Percentiles rank a stretch among this genome's conserved stretches.
Evolutionary conservation across 2,113 vertebrate genomes (phyloP).

Genomic region (Brachirus orientalis): DNA sequence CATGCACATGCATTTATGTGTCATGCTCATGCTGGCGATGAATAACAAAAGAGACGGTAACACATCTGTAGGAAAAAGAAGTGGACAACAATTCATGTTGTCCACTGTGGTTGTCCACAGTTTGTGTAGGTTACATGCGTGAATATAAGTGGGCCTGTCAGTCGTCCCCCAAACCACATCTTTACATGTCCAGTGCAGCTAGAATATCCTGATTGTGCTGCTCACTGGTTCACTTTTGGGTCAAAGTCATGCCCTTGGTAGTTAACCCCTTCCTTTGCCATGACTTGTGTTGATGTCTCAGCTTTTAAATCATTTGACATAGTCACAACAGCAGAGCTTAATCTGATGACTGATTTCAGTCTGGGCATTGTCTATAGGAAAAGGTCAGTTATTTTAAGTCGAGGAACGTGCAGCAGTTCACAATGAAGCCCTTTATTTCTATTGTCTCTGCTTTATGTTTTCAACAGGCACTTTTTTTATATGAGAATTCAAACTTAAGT

Average conservation of each 20-base stretch:
- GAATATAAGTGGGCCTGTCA: not conserved
- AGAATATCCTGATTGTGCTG: conserved; percentile 18
- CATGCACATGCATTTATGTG: conserved; percentile 23
- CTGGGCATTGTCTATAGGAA: conserved; percentile 46
- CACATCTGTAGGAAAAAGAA: conserved; percentile 12
- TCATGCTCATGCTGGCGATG: conserved; percentile 18
- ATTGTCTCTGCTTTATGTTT: conserved; percentile 29
- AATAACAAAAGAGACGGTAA: conserved; percentile 25
- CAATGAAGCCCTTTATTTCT: conserved; percentile 44
- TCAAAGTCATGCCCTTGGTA: not conserved
- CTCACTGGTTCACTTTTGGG: not conserved
- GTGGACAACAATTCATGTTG: conserved; percentile 5
- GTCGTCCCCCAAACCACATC: conserved; percentile 1
- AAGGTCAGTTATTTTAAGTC: conserved; percentile 64
- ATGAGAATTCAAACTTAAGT: conserved; percentile 14
- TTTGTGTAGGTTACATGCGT: not conserved
- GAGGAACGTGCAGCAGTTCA: conserved; percentile 6
- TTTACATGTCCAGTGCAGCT: conserved; percentile 38
- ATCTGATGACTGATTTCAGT: conserved; percentile 45
- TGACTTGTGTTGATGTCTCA: conserved; percentile 23
- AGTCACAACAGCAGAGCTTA: conserved; percentile 2
- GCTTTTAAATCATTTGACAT: conserved; percentile 19
- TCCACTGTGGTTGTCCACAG: too few species aligned
- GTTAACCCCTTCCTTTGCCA: conserved; percentile 31
- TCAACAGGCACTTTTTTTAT: conserved; percentile 15